Evolutionary conservation across 2,113 vertebrate species (phyloP).

Genomic region (Heterocephalus glaber): DNA sequence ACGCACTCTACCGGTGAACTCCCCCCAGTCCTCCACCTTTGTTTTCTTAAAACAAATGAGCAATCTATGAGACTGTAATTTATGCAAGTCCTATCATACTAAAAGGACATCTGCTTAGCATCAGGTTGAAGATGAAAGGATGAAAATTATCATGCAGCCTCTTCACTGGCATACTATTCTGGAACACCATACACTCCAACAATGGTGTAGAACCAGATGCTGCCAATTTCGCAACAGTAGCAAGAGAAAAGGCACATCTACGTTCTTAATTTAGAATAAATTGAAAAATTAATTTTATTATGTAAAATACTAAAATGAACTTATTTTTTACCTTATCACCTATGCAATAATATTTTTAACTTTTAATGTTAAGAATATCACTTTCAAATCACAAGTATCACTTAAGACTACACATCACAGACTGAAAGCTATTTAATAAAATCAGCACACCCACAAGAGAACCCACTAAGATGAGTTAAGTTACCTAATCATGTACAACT

Average conservation of each 20-base stretch:
- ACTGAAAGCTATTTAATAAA: neutral
- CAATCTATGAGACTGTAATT: neutral
- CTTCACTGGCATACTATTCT: neutral
- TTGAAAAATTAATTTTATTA: slow-evolving; percentile 35
- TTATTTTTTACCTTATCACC: neutral
- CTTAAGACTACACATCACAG: neutral
- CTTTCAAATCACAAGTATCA: slow-evolving; percentile 23
- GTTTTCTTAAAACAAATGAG: neutral
- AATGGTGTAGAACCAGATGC: neutral
- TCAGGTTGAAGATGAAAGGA: neutral
- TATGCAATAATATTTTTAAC: neutral
- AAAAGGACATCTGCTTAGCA: neutral
- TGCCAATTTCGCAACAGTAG: neutral
- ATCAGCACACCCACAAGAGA: neutral
- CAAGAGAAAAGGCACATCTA: neutral
- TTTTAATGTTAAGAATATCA: slow-evolving; percentile 22
- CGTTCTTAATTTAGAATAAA: neutral
- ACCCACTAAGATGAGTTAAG: neutral
- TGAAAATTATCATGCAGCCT: neutral
- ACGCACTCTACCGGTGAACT: neutral
- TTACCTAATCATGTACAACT: neutral
- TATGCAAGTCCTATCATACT: neutral
- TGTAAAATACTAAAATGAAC: neutral
- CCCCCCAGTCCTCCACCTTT: neutral
- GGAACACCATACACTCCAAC: neutral